These are phyloP conservation scores for Meloidogyne hapla DNA, from an alignment of 1,140 invertebrate genomes.

Conservation along the genomic window DNA sequence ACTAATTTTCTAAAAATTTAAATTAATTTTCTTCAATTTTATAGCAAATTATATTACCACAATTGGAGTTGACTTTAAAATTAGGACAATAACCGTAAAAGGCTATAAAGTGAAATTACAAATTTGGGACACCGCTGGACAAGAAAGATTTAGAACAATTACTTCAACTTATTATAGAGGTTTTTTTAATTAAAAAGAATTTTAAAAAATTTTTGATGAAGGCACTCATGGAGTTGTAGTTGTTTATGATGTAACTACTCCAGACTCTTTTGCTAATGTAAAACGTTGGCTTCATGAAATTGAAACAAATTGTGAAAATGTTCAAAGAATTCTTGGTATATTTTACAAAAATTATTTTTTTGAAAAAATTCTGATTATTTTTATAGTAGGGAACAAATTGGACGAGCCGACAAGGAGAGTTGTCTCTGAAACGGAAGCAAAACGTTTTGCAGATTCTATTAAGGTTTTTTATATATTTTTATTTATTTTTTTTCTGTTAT, in stretches of 20 bases:
- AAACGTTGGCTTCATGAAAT: slow-evolving; percentile 93
- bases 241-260: slow-evolving; percentile 97
- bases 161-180: slow-evolving; percentile 96
- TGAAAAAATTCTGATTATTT: slow-evolving; percentile 23
- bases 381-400: slow-evolving; percentile 95
- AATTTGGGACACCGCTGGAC: slow-evolving; percentile 68
- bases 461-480: slow-evolving; percentile 53
- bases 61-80: slow-evolving; percentile 99
- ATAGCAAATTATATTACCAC: slow-evolving; percentile 91
- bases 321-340: slow-evolving; percentile 92
- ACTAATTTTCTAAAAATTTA: slow-evolving; percentile 34
- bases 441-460: slow-evolving; percentile 93
- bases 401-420: slow-evolving; percentile 94
- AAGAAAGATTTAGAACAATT: slow-evolving; percentile 88
- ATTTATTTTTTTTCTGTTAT: not conserved
- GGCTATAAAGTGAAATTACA: slow-evolving; percentile 94
- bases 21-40: too few relatives aligned
- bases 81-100: slow-evolving; percentile 88
- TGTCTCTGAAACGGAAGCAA: slow-evolving; percentile 91
- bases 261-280: slow-evolving; percentile 97
- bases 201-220: slow-evolving; percentile 71
- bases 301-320: slow-evolving; percentile 98
- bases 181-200: slow-evolving; percentile 74
- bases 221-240: slow-evolving; percentile 72
- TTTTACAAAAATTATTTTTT: slow-evolving; percentile 26